Conservation (phyloP, 2,797 vertebrate genomes). For the Anisognathus igniventris region DNA sequence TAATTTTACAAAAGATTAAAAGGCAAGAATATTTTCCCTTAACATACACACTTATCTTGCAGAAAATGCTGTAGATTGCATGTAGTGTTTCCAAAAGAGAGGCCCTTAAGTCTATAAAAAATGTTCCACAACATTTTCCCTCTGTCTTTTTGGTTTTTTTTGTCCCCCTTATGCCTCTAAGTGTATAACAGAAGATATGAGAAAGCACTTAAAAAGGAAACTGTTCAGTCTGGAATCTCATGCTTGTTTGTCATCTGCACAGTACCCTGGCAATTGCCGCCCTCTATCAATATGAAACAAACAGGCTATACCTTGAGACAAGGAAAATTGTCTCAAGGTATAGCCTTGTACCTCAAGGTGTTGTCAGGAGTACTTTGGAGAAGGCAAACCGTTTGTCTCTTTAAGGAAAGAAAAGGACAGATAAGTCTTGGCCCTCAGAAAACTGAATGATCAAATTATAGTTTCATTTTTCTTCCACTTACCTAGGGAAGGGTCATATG, state of each 20-base stretch:
- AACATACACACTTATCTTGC: fast-evolving
- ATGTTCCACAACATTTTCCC: background rate
- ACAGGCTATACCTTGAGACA: background rate
- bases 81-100: background rate
- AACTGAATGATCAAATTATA: background rate
- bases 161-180: background rate
- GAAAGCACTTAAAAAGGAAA: background rate
- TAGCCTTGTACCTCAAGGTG: too few relatives aligned
- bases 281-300: background rate
- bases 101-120: background rate
- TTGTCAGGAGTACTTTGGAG: background rate
- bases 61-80: background rate
- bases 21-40: background rate
- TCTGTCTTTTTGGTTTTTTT: background rate
- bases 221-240: background rate
- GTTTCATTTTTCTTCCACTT: background rate
- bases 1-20: background rate
- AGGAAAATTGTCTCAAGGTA: background rate
- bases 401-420: background rate
- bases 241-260: background rate
- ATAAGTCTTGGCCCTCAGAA: background rate
- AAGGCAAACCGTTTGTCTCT: background rate
- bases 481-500: background rate
- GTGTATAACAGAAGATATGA: background rate
- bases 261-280: background rate